These are phyloP conservation scores for Pollenia labialis DNA, from an alignment of 2,888 invertebrate genomes.

Conservation along the genomic window DNA sequence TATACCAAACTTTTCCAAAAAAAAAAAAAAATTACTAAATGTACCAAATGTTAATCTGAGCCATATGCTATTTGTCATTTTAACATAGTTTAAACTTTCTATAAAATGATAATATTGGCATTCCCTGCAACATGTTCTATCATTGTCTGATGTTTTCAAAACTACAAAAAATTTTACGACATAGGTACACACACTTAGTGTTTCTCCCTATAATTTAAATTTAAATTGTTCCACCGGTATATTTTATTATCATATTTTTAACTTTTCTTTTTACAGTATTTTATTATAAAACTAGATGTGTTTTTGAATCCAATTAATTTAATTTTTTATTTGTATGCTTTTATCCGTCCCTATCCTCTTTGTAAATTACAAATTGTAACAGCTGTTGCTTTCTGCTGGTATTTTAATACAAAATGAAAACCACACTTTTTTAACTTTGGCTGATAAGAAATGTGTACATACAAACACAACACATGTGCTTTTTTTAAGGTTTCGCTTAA, in stretches of 20 bases:
- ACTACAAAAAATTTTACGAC: too few species aligned
- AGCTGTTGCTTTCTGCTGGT: slow-evolving; percentile 60
- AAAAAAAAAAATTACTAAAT: too few species aligned
- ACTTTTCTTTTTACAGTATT: background rate
- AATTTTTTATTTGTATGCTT: background rate
- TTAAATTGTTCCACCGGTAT: slow-evolving; percentile 34
- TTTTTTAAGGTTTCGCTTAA: slow-evolving; percentile 26
- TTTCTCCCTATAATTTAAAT: slow-evolving; percentile 29
- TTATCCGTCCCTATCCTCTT: background rate
- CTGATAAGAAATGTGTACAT: slow-evolving; percentile 27
- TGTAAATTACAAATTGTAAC: slow-evolving; percentile 34
- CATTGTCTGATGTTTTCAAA: too few species aligned
- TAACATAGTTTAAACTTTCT: too few species aligned
- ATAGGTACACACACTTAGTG: background rate
- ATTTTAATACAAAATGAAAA: background rate
- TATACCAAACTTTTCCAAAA: too few species aligned
- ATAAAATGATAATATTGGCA: too few species aligned
- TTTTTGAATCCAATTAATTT: slow-evolving; percentile 14
- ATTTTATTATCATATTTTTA: slow-evolving; percentile 44
- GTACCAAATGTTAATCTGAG: too few species aligned
- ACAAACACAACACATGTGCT: background rate
- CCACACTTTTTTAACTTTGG: background rate
- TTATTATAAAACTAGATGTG: background rate
- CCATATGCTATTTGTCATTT: too few species aligned
- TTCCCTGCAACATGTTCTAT: too few species aligned